phyloP scores from a whole-genome alignment of 92 coral and sea anemone species.

The Actinostola sp. region DNA sequence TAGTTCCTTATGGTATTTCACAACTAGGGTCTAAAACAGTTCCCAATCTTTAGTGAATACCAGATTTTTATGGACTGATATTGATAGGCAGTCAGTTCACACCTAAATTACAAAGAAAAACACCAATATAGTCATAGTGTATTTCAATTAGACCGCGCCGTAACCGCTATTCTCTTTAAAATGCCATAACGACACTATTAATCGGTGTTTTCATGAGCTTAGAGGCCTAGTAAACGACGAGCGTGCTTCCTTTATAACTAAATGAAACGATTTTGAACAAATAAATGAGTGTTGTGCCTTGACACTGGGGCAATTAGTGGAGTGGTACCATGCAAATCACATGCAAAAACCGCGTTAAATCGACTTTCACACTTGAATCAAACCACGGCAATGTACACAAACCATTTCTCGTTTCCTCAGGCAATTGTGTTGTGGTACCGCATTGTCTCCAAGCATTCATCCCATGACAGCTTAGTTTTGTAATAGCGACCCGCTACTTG shows the following conservation, averaged over 20 bases:
- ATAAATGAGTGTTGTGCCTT: constrained; percentile 63
- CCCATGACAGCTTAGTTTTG: constrained; percentile 35
- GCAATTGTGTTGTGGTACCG: constrained; percentile 52
- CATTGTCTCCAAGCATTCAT: constrained; percentile 46
- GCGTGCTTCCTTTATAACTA: constrained; percentile 64
- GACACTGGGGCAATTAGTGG: constrained; percentile 74
- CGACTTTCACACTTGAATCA: constrained; percentile 33
- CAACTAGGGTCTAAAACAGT: constrained; percentile 75
- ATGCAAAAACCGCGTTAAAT: constrained; percentile 8
- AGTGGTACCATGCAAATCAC: constrained; percentile 22
- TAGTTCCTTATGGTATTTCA: constrained; percentile 66
- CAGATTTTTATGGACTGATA: constrained; percentile 33
- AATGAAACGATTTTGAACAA: constrained; percentile 26
- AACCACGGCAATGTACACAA: constrained; percentile 59
- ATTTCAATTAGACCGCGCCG: constrained; percentile 23
- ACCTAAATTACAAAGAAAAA: constrained; percentile 57
- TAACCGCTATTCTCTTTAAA: constrained; percentile 2
- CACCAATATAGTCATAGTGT: constrained; percentile 30
- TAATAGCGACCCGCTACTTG: constrained; percentile 50
- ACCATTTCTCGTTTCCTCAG: constrained; percentile 43
- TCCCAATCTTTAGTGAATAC: constrained; percentile 55
- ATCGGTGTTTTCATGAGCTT: constrained; percentile 32
- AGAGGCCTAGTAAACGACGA: constrained; percentile 36
- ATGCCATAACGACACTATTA: constrained; percentile 10
- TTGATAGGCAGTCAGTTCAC: constrained; percentile 51